Evolutionary conservation across 2,888 invertebrate species (phyloP).

Genomic region (Lasioglossum morio): DNA sequence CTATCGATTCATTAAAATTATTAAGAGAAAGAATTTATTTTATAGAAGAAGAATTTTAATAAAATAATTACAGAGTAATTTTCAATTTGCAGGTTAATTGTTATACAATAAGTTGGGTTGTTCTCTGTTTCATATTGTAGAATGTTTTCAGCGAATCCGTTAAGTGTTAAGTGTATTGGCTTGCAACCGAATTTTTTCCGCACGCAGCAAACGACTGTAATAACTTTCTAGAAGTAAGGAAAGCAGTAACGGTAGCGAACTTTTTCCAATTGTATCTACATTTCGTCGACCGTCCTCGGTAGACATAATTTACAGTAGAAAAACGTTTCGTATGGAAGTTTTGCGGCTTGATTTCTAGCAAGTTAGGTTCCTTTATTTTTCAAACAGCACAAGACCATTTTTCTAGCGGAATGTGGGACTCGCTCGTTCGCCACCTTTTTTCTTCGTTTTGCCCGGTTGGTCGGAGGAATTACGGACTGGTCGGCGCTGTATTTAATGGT

Average conservation of each 20-base stretch:
- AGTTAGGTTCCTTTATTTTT: constrained; percentile 39
- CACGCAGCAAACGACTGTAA: background rate
- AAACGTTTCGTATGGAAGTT: constrained; percentile 21
- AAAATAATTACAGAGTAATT: background rate
- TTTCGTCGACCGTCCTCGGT: constrained; percentile 19
- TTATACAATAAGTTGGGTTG: background rate
- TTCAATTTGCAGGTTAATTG: background rate
- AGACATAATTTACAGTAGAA: constrained; percentile 27
- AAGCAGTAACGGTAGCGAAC: background rate
- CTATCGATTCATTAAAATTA: background rate
- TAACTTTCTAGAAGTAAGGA: background rate
- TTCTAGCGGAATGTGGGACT: constrained; percentile 33
- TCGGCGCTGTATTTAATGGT: constrained; percentile 34
- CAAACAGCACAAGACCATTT: constrained; percentile 29
- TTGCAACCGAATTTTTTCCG: background rate
- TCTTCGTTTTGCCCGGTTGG: background rate
- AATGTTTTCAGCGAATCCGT: background rate
- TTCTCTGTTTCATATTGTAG: background rate
- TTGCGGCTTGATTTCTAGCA: constrained; percentile 42
- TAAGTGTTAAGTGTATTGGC: background rate
- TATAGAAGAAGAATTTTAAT: background rate
- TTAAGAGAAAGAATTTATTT: background rate
- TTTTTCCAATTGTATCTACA: constrained; percentile 22
- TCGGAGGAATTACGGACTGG: constrained; percentile 30
- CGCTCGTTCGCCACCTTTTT: background rate